Evolutionary conservation across 1,140 invertebrate genomes (phyloP).

Genomic region (Tenebrio molitor): DNA sequence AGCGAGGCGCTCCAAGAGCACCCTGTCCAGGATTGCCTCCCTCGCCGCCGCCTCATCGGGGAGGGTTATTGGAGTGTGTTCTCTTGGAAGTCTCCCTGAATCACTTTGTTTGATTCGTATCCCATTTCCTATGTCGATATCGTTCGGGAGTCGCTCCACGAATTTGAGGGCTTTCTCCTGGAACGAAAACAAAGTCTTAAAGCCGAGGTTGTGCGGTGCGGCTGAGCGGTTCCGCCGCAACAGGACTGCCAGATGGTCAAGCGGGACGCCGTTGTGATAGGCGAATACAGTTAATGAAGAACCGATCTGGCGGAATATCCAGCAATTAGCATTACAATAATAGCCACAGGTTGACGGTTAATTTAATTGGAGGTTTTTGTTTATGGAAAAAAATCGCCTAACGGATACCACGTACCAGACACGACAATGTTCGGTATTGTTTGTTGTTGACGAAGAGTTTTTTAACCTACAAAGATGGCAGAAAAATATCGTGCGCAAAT

Average conservation of each 20-base stretch:
- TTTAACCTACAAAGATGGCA: no score
- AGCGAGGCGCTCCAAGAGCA: constrained; percentile 79
- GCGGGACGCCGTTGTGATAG: background rate
- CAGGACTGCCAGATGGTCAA: background rate
- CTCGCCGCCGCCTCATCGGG: constrained; percentile 78
- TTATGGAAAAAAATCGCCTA: no score
- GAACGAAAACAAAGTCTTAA: constrained; percentile 49
- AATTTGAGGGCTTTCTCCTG: constrained; percentile 78
- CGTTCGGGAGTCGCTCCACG: constrained; percentile 73
- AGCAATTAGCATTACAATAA: no score
- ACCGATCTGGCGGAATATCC: no score
- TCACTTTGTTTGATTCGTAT: constrained; percentile 75
- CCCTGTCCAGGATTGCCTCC: constrained; percentile 82
- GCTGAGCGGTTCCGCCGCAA: no score
- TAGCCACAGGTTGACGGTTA: background rate
- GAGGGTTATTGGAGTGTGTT: constrained; percentile 69
- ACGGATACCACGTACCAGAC: no score
- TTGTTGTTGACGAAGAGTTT: no score
- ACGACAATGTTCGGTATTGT: no score
- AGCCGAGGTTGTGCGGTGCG: background rate
- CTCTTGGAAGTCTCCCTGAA: constrained; percentile 64
- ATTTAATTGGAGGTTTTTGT: no score
- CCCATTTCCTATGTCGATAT: constrained; percentile 75
- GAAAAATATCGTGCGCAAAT: no score
- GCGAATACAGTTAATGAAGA: background rate